phyloP scores from a whole-genome alignment of 2,797 vertebrate species.

The Orientallactaga sibirica region DNA sequence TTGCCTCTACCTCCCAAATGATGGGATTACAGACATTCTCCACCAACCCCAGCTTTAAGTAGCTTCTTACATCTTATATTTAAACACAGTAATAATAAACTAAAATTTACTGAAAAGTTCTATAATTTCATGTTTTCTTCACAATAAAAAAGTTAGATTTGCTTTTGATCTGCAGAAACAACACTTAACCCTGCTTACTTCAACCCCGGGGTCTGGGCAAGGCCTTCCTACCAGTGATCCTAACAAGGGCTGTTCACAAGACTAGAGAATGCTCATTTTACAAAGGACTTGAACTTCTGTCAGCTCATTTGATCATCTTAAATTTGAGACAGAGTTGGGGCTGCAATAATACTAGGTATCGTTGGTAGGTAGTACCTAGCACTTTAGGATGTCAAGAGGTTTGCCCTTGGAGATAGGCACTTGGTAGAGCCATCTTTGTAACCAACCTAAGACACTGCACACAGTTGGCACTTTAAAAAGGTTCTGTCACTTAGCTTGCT shows the following conservation, averaged over 20 bases:
- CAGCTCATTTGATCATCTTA: too few relatives aligned
- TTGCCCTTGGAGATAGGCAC: neutral
- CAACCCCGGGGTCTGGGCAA: neutral
- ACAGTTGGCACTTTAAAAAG: neutral
- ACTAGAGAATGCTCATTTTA: conserved; percentile 1
- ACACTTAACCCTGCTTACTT: neutral
- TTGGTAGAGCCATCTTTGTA: neutral
- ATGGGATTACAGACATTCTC: neutral
- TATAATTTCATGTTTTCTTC: neutral
- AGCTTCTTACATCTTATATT: neutral
- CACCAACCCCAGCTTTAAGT: neutral
- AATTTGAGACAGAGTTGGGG: too few relatives aligned
- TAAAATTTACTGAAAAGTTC: conserved; percentile 7
- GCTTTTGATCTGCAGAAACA: neutral
- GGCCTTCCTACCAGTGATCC: neutral
- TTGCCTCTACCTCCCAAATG: too few relatives aligned
- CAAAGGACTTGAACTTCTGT: neutral
- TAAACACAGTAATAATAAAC: neutral
- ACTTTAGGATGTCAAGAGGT: neutral
- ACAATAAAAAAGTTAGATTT: neutral
- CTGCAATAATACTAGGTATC: neutral
- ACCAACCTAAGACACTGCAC: neutral
- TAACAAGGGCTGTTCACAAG: neutral
- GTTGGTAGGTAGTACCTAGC: neutral
- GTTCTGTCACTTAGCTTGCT: neutral